phyloP scores from a whole-genome alignment of 2,888 invertebrate genomes.

The Trichopria drosophilae region DNA sequence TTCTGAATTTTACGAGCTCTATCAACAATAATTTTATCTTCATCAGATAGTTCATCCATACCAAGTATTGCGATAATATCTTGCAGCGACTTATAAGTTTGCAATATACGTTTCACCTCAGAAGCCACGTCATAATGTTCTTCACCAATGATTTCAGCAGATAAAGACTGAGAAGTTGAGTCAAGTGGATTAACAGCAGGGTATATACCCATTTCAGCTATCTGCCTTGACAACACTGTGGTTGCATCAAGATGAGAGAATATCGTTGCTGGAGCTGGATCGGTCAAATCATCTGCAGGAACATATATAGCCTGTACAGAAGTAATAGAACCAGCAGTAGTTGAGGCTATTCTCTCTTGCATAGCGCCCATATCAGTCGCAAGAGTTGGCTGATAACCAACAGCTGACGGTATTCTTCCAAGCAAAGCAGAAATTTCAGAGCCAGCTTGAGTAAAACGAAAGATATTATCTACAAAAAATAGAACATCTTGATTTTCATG shows the following conservation, averaged over 20 bases:
- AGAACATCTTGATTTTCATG: conserved; percentile 5
- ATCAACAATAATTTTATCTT: conserved; percentile 2
- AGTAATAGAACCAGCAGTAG: conserved; percentile 5
- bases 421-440: conserved; percentile 12
- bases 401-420: conserved; percentile 10
- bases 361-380: conserved; percentile 8
- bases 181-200: conserved; percentile 12
- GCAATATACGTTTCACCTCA: not conserved
- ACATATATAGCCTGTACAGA: conserved; percentile 19
- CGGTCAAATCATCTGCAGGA: conserved; percentile 19
- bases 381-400: conserved; percentile 16
- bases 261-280: conserved; percentile 12
- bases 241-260: conserved; percentile 16
- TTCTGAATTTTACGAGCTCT: not conserved
- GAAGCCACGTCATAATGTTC: conserved; percentile 2
- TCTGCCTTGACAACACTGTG: conserved; percentile 1
- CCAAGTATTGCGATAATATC: conserved; percentile 4
- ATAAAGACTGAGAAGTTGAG: not conserved
- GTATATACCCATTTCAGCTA: conserved; percentile 8
- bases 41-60: conserved; percentile 9
- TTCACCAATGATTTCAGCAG: not conserved
- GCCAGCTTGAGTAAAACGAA: conserved; percentile 9
- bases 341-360: conserved; percentile 9
- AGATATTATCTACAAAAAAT: conserved; percentile 13
- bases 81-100: not conserved